These are phyloP conservation scores for Campopleginae sp. DNA, from an alignment of 2,888 invertebrate species.

Conservation along the genomic window DNA sequence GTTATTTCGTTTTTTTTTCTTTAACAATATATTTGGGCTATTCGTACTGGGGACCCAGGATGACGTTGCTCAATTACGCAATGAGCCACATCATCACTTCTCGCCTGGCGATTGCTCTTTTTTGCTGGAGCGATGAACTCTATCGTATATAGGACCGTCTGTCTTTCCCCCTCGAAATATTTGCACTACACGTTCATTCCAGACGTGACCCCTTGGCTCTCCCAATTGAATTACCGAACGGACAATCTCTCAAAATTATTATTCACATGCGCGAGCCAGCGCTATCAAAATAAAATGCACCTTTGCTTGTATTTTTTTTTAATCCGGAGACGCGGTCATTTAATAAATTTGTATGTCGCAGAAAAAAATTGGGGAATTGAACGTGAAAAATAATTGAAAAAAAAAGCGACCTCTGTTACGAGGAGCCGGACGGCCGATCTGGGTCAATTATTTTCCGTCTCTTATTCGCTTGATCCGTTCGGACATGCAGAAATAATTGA, in stretches of 20 bases:
- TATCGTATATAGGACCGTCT: constrained; percentile 12
- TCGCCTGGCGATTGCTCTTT: constrained; percentile 47
- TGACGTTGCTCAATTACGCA: constrained; percentile 57
- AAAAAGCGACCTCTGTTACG: background rate
- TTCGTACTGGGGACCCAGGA: constrained; percentile 1
- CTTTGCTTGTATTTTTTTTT: background rate
- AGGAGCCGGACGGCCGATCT: background rate
- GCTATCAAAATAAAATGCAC: constrained; percentile 23
- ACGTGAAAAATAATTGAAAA: background rate
- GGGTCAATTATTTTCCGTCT: constrained; percentile 18
- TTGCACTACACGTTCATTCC: constrained; percentile 33
- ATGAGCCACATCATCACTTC: constrained; percentile 49
- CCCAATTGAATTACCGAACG: constrained; percentile 40
- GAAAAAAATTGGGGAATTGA: constrained; percentile 1
- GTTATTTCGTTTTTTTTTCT: background rate
- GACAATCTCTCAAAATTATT: constrained; percentile 39
- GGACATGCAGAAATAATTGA: background rate
- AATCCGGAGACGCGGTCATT: constrained; percentile 6
- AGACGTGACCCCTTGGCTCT: constrained; percentile 35
- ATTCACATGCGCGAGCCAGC: constrained; percentile 29
- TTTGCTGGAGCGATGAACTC: constrained; percentile 61
- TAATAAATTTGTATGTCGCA: constrained; percentile 9
- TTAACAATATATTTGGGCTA: constrained; percentile 30
- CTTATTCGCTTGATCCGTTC: background rate
- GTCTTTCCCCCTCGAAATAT: constrained; percentile 43